Base-by-base conservation (phyloP, 2,797 vertebrate species). In the Poecile montanus region DNA sequence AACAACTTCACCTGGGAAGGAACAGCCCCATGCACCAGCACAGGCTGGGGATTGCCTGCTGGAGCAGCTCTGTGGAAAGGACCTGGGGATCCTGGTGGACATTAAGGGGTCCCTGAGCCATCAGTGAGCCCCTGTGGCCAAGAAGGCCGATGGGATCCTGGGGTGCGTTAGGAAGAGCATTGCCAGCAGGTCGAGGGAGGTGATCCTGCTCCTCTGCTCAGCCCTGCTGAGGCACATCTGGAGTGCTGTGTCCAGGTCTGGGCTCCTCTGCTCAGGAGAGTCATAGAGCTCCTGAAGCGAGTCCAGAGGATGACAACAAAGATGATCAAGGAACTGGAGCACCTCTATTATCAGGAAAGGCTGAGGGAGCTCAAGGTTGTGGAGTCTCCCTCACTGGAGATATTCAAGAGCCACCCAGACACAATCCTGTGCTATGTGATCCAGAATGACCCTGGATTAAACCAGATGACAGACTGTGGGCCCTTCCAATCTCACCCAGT, bases 281-380 rank as follows among this genome's bases (percentile, higher is more conserved):
- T 53, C 47, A 7, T 1, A 0, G 45, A 51, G 60, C 29, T 53
- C 16, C 45, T 53, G 61, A 20, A 73, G 25, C 0, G 0, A 51
- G 47, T 18, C 68, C 76, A 80, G 53, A 29, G 27, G 29, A 47
- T 17, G 16, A 11, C 47, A 80, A 18, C 14, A 40, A 13, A 47
- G n/a, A 22, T 27, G 11, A 47, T 7, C 10, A 47, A 40, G 40
- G 34, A 20, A 13, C 47, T 34, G 61, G n/a, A 74, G 23, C 14
- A 47, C 10, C 47, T 45, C 47, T 67, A 0, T 18, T 34, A 34
- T 0, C 3, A 81, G 26, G 23, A 67, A 67, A 36, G 34, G 54
- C 30, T 73, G 47, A 61, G 42, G 15, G 30, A 74, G 29, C 47
- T 67, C 29, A 8, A 22, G 30, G 30, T 1, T 81, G 11, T 11